Base-by-base conservation (phyloP, 2,888 invertebrate genomes). In the Kryphioiulus occultus region DNA sequence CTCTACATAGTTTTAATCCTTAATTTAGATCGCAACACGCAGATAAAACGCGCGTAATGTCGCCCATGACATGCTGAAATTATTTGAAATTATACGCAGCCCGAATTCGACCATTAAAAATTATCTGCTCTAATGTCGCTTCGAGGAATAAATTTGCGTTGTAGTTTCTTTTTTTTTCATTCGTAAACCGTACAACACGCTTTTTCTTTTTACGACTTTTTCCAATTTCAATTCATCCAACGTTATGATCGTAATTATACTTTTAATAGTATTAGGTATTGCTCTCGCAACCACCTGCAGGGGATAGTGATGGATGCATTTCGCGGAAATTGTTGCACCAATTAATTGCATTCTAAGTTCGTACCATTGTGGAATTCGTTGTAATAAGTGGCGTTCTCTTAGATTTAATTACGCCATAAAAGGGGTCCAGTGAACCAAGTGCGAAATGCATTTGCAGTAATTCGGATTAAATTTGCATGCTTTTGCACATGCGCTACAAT, bases 401-500 rank as follows among this genome's bases (percentile, higher is more conserved):
- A 22, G 68, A 68, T 68, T 68, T 68, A 68, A 68, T 68, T 68
- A 68, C 19, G 68, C 26, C 22, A 68, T 68, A 68, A 68, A 59
- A 68, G 68, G 68, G 26, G 10, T 19, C 68, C 68, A 10, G 3
- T 22, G 68, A 68, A 68, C 68, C 12, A n/a, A 68, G 68, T 68
- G 68, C 68, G 68, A 68, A 68, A 68, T 68, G 68, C 68, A 68
- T 68, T 68, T 26, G 68, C 68, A 68, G 68, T 68, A 68, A 68
- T 68, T 68, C 26, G 68, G 68, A 68, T 68, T 68, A 68, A 68
- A 68, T 68, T 26, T 26, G 68, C 68, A 3, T 10, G 22, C 22
- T 9, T 26, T 68, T n/a, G 22, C 68, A 68, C 19, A 68, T 68
- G 68, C 68, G 44, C 44, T 12, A 15, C 53, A 10, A n/a, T 53